Evolutionary conservation across 2,888 invertebrate species (phyloP).

Genomic region (Mimumesa dahlbomi): DNA sequence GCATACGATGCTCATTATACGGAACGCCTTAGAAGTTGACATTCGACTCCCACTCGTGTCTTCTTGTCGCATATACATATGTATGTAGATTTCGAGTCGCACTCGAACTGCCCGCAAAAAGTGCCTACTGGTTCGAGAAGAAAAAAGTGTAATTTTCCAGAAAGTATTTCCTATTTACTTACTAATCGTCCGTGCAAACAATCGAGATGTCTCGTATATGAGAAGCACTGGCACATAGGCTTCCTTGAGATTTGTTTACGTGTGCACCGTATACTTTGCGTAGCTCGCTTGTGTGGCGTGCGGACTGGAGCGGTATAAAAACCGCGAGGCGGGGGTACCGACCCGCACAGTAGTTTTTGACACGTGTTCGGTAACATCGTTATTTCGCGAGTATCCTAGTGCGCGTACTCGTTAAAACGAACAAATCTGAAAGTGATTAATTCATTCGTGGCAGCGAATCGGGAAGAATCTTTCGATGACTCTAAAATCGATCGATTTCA

Average conservation of each 20-base stretch:
- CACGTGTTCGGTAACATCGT: constrained; percentile 60
- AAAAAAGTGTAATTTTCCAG: too few relatives aligned
- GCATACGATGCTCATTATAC: too few relatives aligned
- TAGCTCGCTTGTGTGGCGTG: background rate
- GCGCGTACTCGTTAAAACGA: too few relatives aligned
- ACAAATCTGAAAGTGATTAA: too few relatives aligned
- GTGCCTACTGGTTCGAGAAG: too few relatives aligned
- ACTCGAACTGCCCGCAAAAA: too few relatives aligned
- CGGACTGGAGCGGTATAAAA: constrained; percentile 59
- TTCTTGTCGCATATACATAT: too few relatives aligned
- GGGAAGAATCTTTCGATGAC: constrained; percentile 35
- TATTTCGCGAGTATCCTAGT: background rate
- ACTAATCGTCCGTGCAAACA: background rate
- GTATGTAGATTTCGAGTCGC: too few relatives aligned
- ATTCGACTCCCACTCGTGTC: too few relatives aligned
- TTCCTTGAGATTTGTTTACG: constrained; percentile 5
- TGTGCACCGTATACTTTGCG: background rate
- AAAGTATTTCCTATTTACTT: too few relatives aligned
- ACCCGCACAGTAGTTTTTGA: constrained; percentile 64
- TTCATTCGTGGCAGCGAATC: background rate
- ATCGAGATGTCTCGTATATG: too few relatives aligned
- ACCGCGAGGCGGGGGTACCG: constrained; percentile 67
- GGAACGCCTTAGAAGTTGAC: too few relatives aligned
- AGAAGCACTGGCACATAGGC: constrained; percentile 27
- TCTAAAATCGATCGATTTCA: constrained; percentile 35